Conservation (phyloP, 2,888 invertebrate species). For the Drosophila vallismaia region DNA sequence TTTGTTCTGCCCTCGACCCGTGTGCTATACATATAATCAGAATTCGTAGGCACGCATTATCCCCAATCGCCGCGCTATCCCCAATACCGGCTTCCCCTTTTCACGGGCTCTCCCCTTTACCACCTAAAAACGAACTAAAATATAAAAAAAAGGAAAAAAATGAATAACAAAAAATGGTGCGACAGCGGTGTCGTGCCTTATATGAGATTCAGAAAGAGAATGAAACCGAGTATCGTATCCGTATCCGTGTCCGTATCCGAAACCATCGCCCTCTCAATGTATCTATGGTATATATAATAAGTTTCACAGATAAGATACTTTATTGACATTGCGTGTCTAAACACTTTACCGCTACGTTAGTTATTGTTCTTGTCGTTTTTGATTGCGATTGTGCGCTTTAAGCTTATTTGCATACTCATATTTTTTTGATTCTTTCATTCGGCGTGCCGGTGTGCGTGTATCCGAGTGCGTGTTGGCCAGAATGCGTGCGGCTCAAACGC, state of each 20-base stretch:
- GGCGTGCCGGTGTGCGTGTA: conserved; percentile 49
- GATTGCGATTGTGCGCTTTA: conserved; percentile 79
- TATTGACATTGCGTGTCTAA: conserved; percentile 80
- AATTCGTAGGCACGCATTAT: conserved; percentile 78
- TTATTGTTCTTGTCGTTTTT: conserved; percentile 59
- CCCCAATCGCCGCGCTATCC: conserved; percentile 27
- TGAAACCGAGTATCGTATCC: conserved; percentile 50
- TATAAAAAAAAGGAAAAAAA: conserved; percentile 13
- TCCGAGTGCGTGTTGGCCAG: conserved; percentile 3
- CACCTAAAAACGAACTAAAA: conserved; percentile 4
- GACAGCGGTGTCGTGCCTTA: conserved; percentile 50
- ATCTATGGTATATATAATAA: conserved; percentile 10
- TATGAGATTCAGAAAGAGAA: conserved; percentile 41
- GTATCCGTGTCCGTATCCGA: conserved; percentile 53
- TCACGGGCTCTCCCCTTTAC: conserved; percentile 11
- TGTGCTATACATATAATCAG: conserved; percentile 62
- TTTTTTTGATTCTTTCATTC: conserved; percentile 76
- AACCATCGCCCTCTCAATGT: conserved; percentile 57
- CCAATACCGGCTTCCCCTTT: not conserved
- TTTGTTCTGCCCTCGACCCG: conserved; percentile 40
- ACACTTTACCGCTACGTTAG: conserved; percentile 75
- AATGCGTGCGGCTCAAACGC: conserved; percentile 56
- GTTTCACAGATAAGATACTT: conserved; percentile 74
- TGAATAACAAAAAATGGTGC: conserved; percentile 15
- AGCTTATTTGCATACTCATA: conserved; percentile 76